Conservation (phyloP, 2,888 invertebrate genomes). For the Criorhina ranunculi region DNA sequence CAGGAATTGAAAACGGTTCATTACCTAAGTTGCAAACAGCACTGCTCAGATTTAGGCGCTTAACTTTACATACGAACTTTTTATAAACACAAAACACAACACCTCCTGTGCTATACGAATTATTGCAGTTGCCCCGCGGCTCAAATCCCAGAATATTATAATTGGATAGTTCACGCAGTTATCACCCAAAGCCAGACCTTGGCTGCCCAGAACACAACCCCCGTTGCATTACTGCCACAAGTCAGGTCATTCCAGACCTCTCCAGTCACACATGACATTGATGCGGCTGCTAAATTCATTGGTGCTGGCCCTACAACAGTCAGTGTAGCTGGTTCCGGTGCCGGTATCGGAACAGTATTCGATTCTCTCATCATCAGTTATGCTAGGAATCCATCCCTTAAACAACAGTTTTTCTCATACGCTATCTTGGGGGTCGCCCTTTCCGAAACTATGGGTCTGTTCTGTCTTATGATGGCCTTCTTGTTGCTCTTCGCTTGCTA, state of each 20-base stretch:
- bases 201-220: conserved; percentile 88
- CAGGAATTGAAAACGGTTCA: too few relatives aligned
- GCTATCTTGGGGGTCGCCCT: conserved; percentile 99
- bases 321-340: conserved; percentile 99
- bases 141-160: too few relatives aligned
- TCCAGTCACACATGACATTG: conserved; percentile 97
- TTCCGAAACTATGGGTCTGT: conserved; percentile 99
- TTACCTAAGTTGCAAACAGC: too few relatives aligned
- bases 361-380: conserved; percentile 98
- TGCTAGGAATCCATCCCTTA: conserved; percentile 98
- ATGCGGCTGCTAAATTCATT: conserved; percentile 99
- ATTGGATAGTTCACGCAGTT: too few relatives aligned
- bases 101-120: too few relatives aligned
- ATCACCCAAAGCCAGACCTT: conserved; percentile 89
- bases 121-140: too few relatives aligned
- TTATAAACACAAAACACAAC: too few relatives aligned
- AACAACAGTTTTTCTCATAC: conserved; percentile 99
- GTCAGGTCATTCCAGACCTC: conserved; percentile 95
- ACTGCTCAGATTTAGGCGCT: too few relatives aligned
- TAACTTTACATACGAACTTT: too few relatives aligned
- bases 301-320: conserved; percentile 99
- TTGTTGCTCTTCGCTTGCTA: conserved; percentile 98
- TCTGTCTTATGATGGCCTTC: conserved; percentile 99
- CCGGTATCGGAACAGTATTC: conserved; percentile 99
- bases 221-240: conserved; percentile 88